Percentiles rank a stretch among this genome's conserved stretches.
These are phyloP conservation scores for Entelurus aequoreus DNA, from an alignment of 2,113 vertebrate genomes.

Conservation along the genomic window DNA sequence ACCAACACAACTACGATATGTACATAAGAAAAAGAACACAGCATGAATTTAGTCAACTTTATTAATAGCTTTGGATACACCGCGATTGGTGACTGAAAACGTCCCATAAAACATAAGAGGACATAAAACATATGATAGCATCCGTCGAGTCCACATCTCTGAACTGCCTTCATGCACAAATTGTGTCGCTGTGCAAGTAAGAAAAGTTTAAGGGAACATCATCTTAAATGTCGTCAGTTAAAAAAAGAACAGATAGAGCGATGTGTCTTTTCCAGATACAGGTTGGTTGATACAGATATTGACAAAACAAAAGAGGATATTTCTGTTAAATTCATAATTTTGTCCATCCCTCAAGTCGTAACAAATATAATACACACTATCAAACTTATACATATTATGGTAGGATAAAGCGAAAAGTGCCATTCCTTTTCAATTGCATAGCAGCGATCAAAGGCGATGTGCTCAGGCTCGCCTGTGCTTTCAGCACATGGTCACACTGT, in stretches of 20 bases:
- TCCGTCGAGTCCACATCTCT: slow-evolving; percentile 10
- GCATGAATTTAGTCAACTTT: slow-evolving; percentile 28
- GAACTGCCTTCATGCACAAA: slow-evolving; percentile 27
- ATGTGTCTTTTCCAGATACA: not conserved
- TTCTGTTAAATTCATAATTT: not conserved
- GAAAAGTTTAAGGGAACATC: slow-evolving; percentile 7
- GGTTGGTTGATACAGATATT: not conserved
- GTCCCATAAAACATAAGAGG: slow-evolving; percentile 23
- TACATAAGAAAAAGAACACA: slow-evolving; percentile 1
- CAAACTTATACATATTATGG: slow-evolving; percentile 30
- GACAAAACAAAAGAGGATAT: not conserved
- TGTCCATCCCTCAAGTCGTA: slow-evolving; percentile 2
- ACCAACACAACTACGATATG: not conserved
- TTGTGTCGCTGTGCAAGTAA: slow-evolving; percentile 14
- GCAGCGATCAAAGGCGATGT: slow-evolving; percentile 45
- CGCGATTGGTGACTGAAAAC: slow-evolving; percentile 30
- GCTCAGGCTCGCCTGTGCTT: slow-evolving; percentile 29
- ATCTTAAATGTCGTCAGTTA: slow-evolving; percentile 1
- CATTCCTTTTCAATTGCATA: slow-evolving; percentile 68
- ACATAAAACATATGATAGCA: slow-evolving; percentile 11
- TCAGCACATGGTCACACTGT: slow-evolving; percentile 23
- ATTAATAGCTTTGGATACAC: slow-evolving; percentile 24
- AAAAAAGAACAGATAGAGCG: slow-evolving; percentile 7
- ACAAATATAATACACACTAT: slow-evolving; percentile 30
- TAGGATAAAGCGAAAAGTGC: slow-evolving; percentile 50